Percentiles rank a stretch among this genome's conserved stretches.
These are phyloP conservation scores for Chlorops oryzae DNA, from an alignment of 1,140 invertebrate genomes.

Conservation along the genomic window DNA sequence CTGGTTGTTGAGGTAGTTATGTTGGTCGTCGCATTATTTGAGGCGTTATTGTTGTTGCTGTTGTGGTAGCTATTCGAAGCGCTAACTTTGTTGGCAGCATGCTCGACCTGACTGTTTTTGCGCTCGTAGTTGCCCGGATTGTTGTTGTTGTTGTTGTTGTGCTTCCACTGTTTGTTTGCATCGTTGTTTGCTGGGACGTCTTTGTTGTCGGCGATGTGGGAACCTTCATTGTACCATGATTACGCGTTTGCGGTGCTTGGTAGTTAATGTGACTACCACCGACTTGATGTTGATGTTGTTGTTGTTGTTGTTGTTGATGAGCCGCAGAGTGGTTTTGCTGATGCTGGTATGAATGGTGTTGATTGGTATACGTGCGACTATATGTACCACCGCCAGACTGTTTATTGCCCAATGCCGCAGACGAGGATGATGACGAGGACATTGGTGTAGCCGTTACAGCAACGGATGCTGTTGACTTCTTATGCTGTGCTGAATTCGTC, in stretches of 20 bases:
- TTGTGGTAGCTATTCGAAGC: conserved; percentile 3
- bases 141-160: too few species aligned
- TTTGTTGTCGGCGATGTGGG: conserved; percentile 38
- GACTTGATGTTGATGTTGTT: conserved; percentile 19
- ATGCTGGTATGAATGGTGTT: conserved; percentile 29
- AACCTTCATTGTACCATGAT: conserved; percentile 42
- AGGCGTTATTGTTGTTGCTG: conserved; percentile 3
- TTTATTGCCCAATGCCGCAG: neutral
- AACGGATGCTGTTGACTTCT: conserved; percentile 43
- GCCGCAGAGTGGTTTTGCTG: conserved; percentile 22
- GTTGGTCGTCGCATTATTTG: conserved; percentile 15
- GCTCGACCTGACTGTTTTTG: conserved; percentile 25
- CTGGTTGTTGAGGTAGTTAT: conserved; percentile 44
- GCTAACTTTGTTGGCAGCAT: conserved; percentile 14
- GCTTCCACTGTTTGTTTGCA: too few species aligned
- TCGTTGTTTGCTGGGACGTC: conserved; percentile 27
- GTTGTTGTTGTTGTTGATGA: conserved; percentile 17
- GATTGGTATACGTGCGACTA: conserved; percentile 24
- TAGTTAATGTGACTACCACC: too few species aligned
- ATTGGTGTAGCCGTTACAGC: conserved; percentile 43
- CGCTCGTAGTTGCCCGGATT: conserved; percentile 16
- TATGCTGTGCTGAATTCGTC: conserved; percentile 42
- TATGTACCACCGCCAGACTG: conserved; percentile 7
- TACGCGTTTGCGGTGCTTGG: conserved; percentile 31
- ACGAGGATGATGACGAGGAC: too few species aligned